Conservation (phyloP, 2,797 vertebrate genomes). For the Heteromormyrus szaboi region DNA sequence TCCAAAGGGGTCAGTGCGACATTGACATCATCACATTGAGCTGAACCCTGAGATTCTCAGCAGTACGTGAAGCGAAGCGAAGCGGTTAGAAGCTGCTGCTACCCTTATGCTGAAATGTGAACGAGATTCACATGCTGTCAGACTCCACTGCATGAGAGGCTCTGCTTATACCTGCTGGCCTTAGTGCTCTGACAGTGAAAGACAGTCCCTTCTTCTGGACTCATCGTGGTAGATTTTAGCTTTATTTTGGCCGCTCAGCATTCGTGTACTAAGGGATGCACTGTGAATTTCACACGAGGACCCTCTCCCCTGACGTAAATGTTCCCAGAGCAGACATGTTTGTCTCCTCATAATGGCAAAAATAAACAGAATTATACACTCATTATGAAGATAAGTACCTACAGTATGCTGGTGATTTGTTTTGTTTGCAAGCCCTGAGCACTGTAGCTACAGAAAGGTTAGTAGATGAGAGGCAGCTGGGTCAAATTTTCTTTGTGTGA, state of each 20-base stretch:
- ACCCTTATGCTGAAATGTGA: not conserved
- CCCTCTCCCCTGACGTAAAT: not conserved
- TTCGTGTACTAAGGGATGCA: not conserved
- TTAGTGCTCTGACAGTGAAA: not conserved
- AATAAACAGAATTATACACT: not conserved
- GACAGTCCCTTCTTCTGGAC: not conserved
- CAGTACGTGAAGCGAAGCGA: not conserved
- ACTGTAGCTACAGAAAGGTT: not conserved
- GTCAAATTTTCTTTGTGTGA: not conserved
- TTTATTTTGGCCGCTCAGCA: not conserved
- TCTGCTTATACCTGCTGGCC: not conserved
- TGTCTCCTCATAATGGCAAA: not conserved
- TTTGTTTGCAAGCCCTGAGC: not conserved
- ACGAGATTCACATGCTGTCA: not conserved
- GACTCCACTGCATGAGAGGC: not conserved
- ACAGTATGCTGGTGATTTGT: not conserved
- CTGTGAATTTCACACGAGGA: not conserved
- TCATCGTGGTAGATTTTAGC: not conserved
- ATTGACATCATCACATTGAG: not conserved
- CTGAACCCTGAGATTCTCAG: not conserved
- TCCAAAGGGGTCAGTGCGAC: not conserved
- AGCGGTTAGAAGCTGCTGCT: not conserved
- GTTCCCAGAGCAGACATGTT: not conserved
- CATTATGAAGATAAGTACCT: not conserved
- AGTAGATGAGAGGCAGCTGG: not conserved